phyloP scores from a whole-genome alignment of 2,797 vertebrate species.

The Trichosurus vulpecula region DNA sequence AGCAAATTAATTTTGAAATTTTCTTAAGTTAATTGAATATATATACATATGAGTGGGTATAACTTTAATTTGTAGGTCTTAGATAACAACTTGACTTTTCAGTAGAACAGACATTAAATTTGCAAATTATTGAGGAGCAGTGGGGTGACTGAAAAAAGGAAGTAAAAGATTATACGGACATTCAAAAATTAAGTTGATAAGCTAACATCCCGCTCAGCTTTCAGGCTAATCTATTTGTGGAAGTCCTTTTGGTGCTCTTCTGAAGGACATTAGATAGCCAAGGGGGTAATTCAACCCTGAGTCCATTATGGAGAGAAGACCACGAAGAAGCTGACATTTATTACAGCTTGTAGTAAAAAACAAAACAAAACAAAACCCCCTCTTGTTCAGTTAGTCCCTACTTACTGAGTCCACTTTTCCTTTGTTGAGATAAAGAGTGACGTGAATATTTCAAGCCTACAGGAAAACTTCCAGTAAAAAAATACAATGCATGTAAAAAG shows the following conservation, averaged over 20 bases:
- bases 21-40: neutral
- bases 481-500: constrained; percentile 53
- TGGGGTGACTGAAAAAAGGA: constrained; percentile 40
- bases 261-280: constrained; percentile 50
- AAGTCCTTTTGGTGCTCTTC: constrained; percentile 63
- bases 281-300: constrained; percentile 51
- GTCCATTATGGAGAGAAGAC: constrained; percentile 48
- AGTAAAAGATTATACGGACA: constrained; percentile 63
- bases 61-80: neutral
- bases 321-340: neutral
- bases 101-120: neutral
- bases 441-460: constrained; percentile 54
- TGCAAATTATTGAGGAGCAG: neutral
- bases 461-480: constrained; percentile 67
- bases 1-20: constrained; percentile 13
- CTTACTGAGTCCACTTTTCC: neutral
- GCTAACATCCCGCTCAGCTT: constrained; percentile 63
- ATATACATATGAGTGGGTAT: neutral
- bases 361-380: neutral
- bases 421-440: neutral
- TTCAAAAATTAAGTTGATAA: constrained; percentile 67
- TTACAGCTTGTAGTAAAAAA: neutral
- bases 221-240: constrained; percentile 64
- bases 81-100: neutral
- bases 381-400: constrained; percentile 27